phyloP scores from a whole-genome alignment of 2,888 invertebrate genomes.

The Pterostichus niger region DNA sequence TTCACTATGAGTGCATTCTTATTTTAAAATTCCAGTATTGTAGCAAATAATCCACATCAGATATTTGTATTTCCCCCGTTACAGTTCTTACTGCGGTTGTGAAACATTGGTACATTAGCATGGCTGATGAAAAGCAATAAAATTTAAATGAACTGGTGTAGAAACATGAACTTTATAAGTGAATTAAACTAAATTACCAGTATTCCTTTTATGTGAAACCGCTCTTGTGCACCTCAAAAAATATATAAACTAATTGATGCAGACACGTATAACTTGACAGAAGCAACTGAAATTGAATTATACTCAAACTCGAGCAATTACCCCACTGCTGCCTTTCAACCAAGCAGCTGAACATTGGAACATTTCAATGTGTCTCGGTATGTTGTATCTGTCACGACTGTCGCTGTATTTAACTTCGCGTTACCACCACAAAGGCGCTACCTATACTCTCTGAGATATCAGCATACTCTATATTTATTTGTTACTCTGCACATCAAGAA shows the following conservation, averaged over 20 bases:
- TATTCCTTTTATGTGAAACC: background rate
- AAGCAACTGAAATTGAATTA: slow-evolving; percentile 37
- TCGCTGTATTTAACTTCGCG: background rate
- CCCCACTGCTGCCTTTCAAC: background rate
- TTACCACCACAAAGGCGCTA: too few relatives aligned
- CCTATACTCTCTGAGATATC: too few relatives aligned
- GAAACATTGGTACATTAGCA: slow-evolving; percentile 10
- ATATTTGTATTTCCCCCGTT: background rate
- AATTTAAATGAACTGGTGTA: slow-evolving; percentile 22
- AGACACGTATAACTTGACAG: slow-evolving; percentile 20
- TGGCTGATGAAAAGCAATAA: slow-evolving; percentile 2
- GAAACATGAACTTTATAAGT: slow-evolving; percentile 28
- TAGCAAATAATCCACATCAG: too few relatives aligned
- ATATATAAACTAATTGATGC: slow-evolving; percentile 23
- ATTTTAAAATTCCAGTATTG: too few relatives aligned
- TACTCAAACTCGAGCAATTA: slow-evolving; percentile 38
- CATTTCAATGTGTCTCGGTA: background rate
- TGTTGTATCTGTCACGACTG: background rate
- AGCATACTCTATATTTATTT: too few relatives aligned
- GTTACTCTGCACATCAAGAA: too few relatives aligned
- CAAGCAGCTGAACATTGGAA: too few relatives aligned
- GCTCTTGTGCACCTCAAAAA: slow-evolving; percentile 17
- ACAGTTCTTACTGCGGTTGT: background rate
- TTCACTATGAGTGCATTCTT: too few relatives aligned
- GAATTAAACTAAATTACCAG: slow-evolving; percentile 27